These are phyloP conservation scores for Epizoanthus illoricatus DNA, from an alignment of 92 coral and sea anemone genomes.

Conservation along the genomic window DNA sequence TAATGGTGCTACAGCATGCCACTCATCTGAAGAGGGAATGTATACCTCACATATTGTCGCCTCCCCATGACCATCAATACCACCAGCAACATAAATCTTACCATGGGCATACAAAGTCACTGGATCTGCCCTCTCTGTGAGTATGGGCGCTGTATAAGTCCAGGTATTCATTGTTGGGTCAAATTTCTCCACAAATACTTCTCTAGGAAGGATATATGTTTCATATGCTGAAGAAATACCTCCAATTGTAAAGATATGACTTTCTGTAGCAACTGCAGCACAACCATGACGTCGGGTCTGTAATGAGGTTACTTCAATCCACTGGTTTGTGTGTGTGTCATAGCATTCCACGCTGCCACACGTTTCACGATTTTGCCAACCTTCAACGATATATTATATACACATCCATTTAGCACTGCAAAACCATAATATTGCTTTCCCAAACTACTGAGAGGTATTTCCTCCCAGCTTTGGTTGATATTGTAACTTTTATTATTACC, in stretches of 20 bases:
- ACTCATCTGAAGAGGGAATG: neutral
- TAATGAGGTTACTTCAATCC: neutral
- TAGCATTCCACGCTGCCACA: neutral
- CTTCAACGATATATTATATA: neutral
- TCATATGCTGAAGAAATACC: neutral
- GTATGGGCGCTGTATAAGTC: no score
- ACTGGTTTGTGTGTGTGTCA: neutral
- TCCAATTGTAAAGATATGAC: no score
- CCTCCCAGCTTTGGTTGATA: neutral
- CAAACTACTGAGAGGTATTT: neutral
- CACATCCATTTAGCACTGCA: neutral
- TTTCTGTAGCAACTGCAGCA: neutral
- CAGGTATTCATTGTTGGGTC: no score
- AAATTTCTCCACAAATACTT: neutral
- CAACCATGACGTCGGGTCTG: neutral
- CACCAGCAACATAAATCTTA: neutral
- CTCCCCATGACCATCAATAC: neutral
- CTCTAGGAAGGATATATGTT: no score
- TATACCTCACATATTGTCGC: neutral
- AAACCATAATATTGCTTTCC: neutral
- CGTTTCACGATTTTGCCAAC: neutral
- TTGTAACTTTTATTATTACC: neutral
- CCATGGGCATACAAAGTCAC: neutral
- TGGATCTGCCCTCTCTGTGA: neutral
- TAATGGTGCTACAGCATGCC: neutral